phyloP scores from a whole-genome alignment of 2,113 vertebrate genomes.

The Hyaena hyaena region DNA sequence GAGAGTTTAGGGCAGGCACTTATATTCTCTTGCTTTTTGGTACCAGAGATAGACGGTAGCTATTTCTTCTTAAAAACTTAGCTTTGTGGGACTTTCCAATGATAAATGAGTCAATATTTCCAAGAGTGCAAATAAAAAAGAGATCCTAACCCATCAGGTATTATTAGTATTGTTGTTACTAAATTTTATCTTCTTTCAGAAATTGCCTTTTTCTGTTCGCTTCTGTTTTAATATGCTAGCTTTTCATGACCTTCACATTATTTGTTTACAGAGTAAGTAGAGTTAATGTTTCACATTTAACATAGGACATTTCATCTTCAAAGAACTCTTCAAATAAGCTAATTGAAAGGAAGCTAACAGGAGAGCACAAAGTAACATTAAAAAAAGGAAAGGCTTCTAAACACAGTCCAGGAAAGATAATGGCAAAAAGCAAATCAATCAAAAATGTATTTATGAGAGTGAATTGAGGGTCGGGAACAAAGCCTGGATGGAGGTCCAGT shows the following conservation, averaged over 20 bases:
- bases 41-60: not conserved
- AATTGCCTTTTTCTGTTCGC: constrained; percentile 44
- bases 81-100: constrained; percentile 9
- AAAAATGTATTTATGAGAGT: constrained; percentile 10
- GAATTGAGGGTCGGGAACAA: not conserved
- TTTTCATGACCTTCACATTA: constrained; percentile 61
- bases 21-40: not conserved
- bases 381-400: not conserved
- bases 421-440: constrained; percentile 13
- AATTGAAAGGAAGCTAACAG: constrained; percentile 58
- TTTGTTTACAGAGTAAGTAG: constrained; percentile 55
- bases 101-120: constrained; percentile 32
- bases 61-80: constrained; percentile 16
- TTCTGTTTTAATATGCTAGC: constrained; percentile 49
- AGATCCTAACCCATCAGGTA: not conserved
- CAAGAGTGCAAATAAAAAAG: constrained; percentile 34
- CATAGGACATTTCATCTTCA: constrained; percentile 47
- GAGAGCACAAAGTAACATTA: constrained; percentile 31
- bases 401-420: not conserved
- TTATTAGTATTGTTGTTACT: constrained; percentile 29
- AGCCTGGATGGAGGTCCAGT: not conserved
- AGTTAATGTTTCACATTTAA: constrained; percentile 50
- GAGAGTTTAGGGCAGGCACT: not conserved
- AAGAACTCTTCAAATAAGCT: constrained; percentile 62
- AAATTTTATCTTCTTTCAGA: constrained; percentile 45